Conservation (phyloP, 2,113 vertebrate species). For the Antigone vipio region DNA sequence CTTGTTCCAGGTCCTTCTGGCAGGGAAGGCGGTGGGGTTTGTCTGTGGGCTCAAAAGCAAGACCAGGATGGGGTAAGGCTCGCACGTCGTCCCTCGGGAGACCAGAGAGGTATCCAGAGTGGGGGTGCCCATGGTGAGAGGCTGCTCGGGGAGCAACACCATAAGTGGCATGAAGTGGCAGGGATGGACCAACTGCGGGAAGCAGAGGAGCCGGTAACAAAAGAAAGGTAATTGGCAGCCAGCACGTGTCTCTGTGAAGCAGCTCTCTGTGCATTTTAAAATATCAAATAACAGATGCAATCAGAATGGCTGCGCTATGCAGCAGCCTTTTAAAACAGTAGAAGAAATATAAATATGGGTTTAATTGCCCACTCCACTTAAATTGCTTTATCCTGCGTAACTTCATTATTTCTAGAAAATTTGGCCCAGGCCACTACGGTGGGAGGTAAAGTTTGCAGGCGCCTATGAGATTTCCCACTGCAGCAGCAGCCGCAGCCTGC, state of each 20-base stretch:
- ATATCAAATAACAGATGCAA: not conserved
- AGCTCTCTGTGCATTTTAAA: not conserved
- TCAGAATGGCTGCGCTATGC: not conserved
- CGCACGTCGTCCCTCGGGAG: not conserved
- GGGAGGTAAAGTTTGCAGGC: not conserved
- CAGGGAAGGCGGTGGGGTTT: not conserved
- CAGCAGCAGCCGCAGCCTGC: not conserved
- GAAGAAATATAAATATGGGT: not conserved
- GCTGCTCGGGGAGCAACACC: fast-evolving
- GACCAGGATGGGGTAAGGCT: not conserved
- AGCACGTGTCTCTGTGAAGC: not conserved
- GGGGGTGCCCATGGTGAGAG: fast-evolving
- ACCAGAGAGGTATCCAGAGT: not conserved
- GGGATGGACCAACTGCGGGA: fast-evolving
- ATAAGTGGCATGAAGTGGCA: fast-evolving
- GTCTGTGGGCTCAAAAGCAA: not conserved
- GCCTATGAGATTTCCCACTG: not conserved
- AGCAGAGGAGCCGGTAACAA: not conserved
- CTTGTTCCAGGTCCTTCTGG: not conserved
- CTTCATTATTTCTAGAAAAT: not conserved
- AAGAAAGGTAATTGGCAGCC: not conserved
- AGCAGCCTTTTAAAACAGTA: not conserved
- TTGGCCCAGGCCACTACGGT: not conserved
- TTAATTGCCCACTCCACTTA: not conserved
- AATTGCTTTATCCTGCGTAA: not conserved